Percentiles rank a stretch among this genome's conserved stretches.
Evolutionary conservation across 2,113 vertebrate species (phyloP).

Genomic region (Cheilinus undulatus): DNA sequence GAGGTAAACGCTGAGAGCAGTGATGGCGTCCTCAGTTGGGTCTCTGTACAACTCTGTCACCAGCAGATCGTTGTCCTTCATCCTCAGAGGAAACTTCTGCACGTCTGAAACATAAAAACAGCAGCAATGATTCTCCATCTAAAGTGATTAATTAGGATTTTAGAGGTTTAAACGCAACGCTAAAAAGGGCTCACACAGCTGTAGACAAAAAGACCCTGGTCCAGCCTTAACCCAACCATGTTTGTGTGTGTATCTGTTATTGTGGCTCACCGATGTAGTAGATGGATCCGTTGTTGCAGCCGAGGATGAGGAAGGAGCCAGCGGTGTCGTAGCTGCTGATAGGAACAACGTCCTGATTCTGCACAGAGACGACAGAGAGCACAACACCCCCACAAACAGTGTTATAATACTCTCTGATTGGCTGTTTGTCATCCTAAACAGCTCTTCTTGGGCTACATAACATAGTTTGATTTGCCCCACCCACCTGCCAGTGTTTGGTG

Average conservation of each 20-base stretch:
- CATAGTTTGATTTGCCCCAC: neutral
- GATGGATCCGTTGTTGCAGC: slow-evolving; percentile 94
- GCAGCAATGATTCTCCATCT: no score
- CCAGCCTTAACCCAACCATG: no score
- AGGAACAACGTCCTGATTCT: slow-evolving; percentile 94
- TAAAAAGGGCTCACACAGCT: no score
- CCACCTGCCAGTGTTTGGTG: slow-evolving; percentile 97
- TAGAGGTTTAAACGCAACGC: no score
- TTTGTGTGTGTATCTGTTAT: no score
- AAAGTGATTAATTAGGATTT: no score
- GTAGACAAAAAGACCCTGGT: no score
- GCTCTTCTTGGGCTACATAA: no score
- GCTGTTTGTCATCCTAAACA: neutral
- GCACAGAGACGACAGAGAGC: slow-evolving; percentile 5
- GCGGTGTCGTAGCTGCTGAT: slow-evolving; percentile 94
- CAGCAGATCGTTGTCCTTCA: slow-evolving; percentile 94
- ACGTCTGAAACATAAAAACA: slow-evolving; percentile 82
- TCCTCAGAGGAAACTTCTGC: slow-evolving; percentile 91
- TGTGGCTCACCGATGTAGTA: slow-evolving; percentile 87
- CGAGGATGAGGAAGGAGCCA: slow-evolving; percentile 92
- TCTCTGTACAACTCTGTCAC: slow-evolving; percentile 94
- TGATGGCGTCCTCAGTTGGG: slow-evolving; percentile 90
- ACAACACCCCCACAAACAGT: neutral
- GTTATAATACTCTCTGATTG: neutral
- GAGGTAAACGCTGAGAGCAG: slow-evolving; percentile 93